phyloP scores from a whole-genome alignment of 2,888 invertebrate genomes.

The Drosophila pegasa region DNA sequence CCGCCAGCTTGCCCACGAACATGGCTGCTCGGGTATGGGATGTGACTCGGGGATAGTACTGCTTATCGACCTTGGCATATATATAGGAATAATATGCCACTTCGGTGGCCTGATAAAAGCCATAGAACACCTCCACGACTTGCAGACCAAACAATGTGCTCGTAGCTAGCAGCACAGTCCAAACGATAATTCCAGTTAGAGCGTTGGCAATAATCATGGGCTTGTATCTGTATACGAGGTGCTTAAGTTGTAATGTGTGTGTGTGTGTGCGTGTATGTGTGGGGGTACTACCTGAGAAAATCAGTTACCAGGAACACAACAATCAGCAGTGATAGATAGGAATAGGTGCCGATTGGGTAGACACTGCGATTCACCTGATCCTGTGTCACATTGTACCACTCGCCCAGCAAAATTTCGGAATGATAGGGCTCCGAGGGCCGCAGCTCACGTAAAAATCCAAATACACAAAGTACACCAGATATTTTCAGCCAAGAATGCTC shows the following conservation, averaged over 20 bases:
- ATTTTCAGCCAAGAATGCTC: constrained; percentile 87
- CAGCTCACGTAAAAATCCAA: constrained; percentile 93
- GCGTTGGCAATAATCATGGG: constrained; percentile 93
- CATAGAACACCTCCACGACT: constrained; percentile 90
- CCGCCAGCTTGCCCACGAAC: constrained; percentile 88
- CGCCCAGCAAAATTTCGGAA: constrained; percentile 91
- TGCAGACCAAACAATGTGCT: constrained; percentile 90
- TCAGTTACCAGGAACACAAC: constrained; percentile 94
- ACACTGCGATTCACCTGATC: constrained; percentile 86
- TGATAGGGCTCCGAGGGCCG: constrained; percentile 94
- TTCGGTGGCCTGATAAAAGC: constrained; percentile 94
- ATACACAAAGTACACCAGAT: constrained; percentile 90
- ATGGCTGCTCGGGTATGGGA: constrained; percentile 90
- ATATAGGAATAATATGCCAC: constrained; percentile 97
- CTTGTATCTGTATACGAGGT: constrained; percentile 88
- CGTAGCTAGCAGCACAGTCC: constrained; percentile 91
- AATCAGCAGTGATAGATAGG: constrained; percentile 90
- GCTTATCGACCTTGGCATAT: constrained; percentile 92
- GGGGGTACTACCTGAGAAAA: constrained; percentile 85
- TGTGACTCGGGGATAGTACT: constrained; percentile 90
- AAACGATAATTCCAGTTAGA: constrained; percentile 90
- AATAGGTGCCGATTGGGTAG: constrained; percentile 94
- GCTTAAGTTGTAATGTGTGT: neutral
- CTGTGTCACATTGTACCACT: constrained; percentile 91
- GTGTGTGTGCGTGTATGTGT: neutral